Base-by-base conservation (phyloP, 2,797 vertebrate genomes). In the Clarias pachynema region DNA sequence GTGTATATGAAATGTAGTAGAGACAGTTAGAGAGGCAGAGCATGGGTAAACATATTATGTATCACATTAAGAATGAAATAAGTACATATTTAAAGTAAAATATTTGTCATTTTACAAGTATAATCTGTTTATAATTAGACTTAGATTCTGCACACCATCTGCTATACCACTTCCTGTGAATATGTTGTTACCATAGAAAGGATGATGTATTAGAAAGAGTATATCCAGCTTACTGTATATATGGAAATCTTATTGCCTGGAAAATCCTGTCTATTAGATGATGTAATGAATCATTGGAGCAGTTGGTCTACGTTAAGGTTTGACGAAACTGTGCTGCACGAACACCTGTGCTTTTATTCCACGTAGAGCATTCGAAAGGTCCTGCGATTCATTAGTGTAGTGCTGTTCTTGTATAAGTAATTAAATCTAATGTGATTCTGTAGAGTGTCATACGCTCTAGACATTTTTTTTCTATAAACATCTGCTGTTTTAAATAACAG, bases 401-500 rank as follows among this genome's bases (percentile, higher is more conserved):
- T 22, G 62, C 60, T 12, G 0, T 70, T 68, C 44, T 53, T 69
- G 85, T 77, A 18, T 49, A 26, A 22, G 34, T 69, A 78, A 86
- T 82, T 78, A 86, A 82, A 78, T 8, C 72, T 62, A 73, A 82
- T 63, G 26, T 15, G 62, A 31, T 44, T 68, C 20, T 49, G 79
- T 81, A 22, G 68, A 34, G 18, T 18, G 56, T 60, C 59, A 63
- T 40, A 40, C 7, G 29, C 74, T 31, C 26, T 22, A 31, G 53
- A 57, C 44, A 16, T 63, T 40, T 62, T 78, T 44, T 24, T 37
- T 40, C 75, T 73, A 70, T 60, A 69, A 82, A 78, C 80, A 82
- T 72, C 80, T 69, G 85, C 84, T 78, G 72, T 57, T 75, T 74
- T 37, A 37, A 82, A 59, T 29, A 65, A 66, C 44, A n/a, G 57